A percentile compares a stretch with the other conserved stretches of the same genome.
These are phyloP conservation scores for Microcebus jonahi DNA, from an alignment of 2,113 vertebrate species.

Conservation along the genomic window DNA sequence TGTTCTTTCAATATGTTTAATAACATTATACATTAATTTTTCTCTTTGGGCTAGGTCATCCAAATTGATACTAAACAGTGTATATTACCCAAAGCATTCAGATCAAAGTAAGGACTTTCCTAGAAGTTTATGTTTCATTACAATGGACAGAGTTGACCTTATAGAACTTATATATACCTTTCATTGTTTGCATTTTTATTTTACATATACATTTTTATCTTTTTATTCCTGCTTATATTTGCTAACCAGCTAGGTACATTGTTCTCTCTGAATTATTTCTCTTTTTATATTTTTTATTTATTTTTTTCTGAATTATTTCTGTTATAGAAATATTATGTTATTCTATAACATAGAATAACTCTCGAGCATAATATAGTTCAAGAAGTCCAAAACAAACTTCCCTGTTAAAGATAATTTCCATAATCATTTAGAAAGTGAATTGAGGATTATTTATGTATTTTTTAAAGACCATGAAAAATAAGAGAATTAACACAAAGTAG, in stretches of 20 bases:
- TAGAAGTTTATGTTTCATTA: constrained; percentile 38
- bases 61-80: not conserved
- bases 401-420: constrained; percentile 57
- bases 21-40: not conserved
- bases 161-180: not conserved
- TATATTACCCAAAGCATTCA: not conserved
- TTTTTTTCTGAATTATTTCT: constrained; percentile 37
- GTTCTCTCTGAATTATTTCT: constrained; percentile 46
- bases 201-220: constrained; percentile 1
- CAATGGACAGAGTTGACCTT: not conserved
- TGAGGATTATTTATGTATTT: constrained; percentile 50
- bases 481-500: no score
- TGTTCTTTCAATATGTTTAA: constrained; percentile 3
- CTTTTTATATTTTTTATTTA: no score
- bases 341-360: no score
- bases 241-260: constrained; percentile 42
- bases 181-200: constrained; percentile 49
- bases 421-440: constrained; percentile 64
- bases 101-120: not conserved
- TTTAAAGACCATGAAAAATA: constrained; percentile 31
- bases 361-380: not conserved
- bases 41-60: not conserved
- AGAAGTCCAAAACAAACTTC: constrained; percentile 8
- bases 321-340: not conserved
- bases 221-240: constrained; percentile 53